These are phyloP conservation scores for Tonatia bakeri DNA, from an alignment of 2,113 vertebrate species.

Conservation along the genomic window DNA sequence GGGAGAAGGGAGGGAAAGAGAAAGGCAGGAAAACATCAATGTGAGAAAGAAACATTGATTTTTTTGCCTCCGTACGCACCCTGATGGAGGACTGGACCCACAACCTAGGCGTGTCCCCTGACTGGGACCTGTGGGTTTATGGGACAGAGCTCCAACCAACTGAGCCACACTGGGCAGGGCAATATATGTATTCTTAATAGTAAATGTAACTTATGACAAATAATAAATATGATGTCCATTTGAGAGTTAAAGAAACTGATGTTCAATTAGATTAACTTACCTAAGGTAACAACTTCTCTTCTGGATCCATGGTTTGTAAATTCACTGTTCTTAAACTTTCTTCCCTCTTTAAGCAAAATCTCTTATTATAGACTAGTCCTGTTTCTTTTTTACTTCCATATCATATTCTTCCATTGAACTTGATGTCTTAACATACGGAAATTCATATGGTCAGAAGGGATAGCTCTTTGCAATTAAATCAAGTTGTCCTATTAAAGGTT, in stretches of 20 bases:
- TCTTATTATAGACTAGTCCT: neutral
- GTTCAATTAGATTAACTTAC: neutral
- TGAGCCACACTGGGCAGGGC: no score
- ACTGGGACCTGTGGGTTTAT: no score
- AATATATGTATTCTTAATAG: neutral
- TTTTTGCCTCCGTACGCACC: no score
- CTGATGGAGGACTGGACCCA: no score
- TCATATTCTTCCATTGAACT: neutral
- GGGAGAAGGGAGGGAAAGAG: no score
- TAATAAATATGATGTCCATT: neutral
- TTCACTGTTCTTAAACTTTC: constrained; percentile 1
- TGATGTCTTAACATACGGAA: neutral
- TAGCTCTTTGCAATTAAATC: neutral
- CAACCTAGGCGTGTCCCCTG: no score
- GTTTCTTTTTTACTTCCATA: neutral
- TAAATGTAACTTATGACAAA: neutral
- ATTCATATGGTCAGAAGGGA: neutral
- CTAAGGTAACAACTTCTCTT: neutral
- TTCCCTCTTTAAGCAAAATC: neutral
- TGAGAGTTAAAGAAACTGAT: neutral
- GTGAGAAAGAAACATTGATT: no score
- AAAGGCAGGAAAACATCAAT: no score
- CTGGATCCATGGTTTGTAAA: neutral
- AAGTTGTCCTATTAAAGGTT: neutral
- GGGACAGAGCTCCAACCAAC: no score